Conservation (phyloP, 2,888 invertebrate species). For the Ophonus ardosiacus region DNA sequence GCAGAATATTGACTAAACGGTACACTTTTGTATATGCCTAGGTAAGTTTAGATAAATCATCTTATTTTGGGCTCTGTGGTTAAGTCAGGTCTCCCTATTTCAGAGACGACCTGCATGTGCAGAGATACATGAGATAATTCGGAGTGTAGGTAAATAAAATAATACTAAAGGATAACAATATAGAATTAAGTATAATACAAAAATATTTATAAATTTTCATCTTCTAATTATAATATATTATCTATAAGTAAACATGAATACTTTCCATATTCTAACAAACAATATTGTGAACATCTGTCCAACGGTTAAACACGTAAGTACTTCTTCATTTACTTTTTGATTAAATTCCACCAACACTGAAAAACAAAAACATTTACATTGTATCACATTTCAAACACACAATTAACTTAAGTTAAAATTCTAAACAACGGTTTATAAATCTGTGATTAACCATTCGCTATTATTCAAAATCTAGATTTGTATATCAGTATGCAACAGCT, state of each 20-base stretch:
- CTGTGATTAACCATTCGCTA: constrained; percentile 24
- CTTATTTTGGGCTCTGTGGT: too few species aligned
- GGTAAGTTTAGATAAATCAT: too few species aligned
- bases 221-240: not conserved
- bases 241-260: not conserved
- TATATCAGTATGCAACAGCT: constrained; percentile 15
- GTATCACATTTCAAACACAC: constrained; percentile 4
- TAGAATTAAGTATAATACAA: not conserved
- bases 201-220: not conserved
- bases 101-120: too few species aligned
- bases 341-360: not conserved
- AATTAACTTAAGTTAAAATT: constrained; percentile 4
- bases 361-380: constrained; percentile 25
- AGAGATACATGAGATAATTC: too few species aligned
- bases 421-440: constrained; percentile 31
- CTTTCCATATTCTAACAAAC: constrained; percentile 2
- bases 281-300: constrained; percentile 42
- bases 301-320: not conserved
- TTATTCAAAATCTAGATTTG: constrained; percentile 10
- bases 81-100: too few species aligned
- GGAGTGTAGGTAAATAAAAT: too few species aligned
- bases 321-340: constrained; percentile 1
- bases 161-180: too few species aligned
- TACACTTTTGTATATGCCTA: too few species aligned
- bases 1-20: too few species aligned